Evolutionary conservation across 2,113 vertebrate species (phyloP).

Genomic region (Mesitornis unicolor): DNA sequence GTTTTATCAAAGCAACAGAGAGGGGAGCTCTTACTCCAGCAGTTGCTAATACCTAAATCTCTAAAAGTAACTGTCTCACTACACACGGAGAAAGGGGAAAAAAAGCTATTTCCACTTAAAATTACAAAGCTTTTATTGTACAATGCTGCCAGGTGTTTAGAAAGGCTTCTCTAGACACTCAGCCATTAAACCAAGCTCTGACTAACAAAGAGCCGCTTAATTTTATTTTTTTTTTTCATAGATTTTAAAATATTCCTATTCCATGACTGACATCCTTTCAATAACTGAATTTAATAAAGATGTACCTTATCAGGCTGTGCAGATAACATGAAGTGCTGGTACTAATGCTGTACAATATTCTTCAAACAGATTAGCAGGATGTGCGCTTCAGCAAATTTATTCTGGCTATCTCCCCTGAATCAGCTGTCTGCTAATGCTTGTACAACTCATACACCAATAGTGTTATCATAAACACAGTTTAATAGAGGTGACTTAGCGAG

Average conservation of each 20-base stretch:
- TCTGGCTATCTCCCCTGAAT: slow-evolving; percentile 83
- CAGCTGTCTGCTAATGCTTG: slow-evolving; percentile 86
- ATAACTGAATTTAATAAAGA: slow-evolving; percentile 96
- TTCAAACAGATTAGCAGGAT: slow-evolving; percentile 90
- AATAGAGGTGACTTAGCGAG: slow-evolving; percentile 81
- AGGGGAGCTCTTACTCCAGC: slow-evolving; percentile 96
- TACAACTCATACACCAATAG: slow-evolving; percentile 79
- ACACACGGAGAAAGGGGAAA: not conserved
- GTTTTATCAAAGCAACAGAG: slow-evolving; percentile 80
- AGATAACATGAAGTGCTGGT: slow-evolving; percentile 92
- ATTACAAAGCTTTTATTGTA: slow-evolving; percentile 83
- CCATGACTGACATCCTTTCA: slow-evolving; percentile 85
- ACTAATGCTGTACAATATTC: slow-evolving; percentile 89
- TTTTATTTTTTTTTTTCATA: slow-evolving; percentile 67
- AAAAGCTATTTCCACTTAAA: slow-evolving; percentile 75
- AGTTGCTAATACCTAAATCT: slow-evolving; percentile 22
- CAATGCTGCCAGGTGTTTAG: slow-evolving; percentile 79
- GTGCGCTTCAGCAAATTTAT: slow-evolving; percentile 83
- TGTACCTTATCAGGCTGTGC: slow-evolving; percentile 91
- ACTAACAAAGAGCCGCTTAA: slow-evolving; percentile 76
- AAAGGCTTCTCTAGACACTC: slow-evolving; percentile 75
- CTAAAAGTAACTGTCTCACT: slow-evolving; percentile 56
- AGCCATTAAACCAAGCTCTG: slow-evolving; percentile 76
- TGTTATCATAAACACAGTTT: slow-evolving; percentile 82
- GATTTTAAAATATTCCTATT: slow-evolving; percentile 90